A percentile compares a stretch with the other conserved stretches of the same genome.
These are phyloP conservation scores for Corapipo altera DNA, from an alignment of 2,113 vertebrate species.

Conservation along the genomic window DNA sequence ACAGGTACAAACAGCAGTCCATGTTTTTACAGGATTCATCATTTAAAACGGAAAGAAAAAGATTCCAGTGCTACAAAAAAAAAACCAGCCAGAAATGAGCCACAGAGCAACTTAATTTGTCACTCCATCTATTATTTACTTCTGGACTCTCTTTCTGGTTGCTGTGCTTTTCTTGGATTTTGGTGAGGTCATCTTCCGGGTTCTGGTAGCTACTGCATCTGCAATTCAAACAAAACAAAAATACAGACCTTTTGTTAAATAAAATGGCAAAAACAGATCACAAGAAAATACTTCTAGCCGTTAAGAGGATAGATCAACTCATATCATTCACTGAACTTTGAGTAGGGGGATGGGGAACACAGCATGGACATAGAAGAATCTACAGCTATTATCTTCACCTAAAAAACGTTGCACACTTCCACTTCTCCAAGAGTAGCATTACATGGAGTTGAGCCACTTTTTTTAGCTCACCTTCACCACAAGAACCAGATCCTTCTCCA, in stretches of 20 bases:
- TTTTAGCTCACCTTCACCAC: background rate
- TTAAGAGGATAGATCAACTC: background rate
- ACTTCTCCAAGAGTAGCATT: background rate
- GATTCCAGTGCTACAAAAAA: background rate
- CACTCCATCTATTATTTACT: slow-evolving; percentile 48
- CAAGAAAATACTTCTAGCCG: background rate
- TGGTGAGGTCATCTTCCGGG: slow-evolving; percentile 1
- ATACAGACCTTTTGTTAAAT: background rate
- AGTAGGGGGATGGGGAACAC: accelerated
- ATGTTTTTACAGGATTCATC: slow-evolving; percentile 11
- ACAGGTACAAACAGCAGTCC: slow-evolving; percentile 35
- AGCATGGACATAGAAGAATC: background rate
- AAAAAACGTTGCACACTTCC: background rate
- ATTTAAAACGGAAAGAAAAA: slow-evolving; percentile 29
- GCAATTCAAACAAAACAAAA: background rate
- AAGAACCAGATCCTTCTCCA: background rate
- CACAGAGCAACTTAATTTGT: background rate
- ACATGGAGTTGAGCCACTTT: background rate
- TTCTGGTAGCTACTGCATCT: slow-evolving; percentile 31
- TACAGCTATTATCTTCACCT: background rate
- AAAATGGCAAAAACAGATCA: background rate
- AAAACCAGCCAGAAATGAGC: background rate
- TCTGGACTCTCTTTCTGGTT: slow-evolving; percentile 67
- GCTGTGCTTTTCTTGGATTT: slow-evolving; percentile 38
- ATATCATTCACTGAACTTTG: background rate